A percentile compares a stretch with the other conserved stretches of the same genome.
Conservation (phyloP, 2,113 vertebrate species). For the Etheostoma spectabile region DNA sequence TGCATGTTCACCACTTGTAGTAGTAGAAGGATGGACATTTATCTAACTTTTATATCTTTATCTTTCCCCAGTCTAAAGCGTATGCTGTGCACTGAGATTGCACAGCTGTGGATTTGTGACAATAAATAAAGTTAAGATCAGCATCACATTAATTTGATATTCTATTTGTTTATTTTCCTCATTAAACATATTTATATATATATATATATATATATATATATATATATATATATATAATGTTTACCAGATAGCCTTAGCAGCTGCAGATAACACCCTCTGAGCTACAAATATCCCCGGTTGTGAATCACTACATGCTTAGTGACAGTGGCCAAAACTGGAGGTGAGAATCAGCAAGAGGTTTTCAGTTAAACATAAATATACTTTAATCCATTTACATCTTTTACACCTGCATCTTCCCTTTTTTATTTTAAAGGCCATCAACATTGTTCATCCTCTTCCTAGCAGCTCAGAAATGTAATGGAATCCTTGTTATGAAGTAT, state of each 20-base stretch:
- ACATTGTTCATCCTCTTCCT: conserved; percentile 1
- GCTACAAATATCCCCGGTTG: background rate
- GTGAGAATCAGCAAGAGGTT: background rate
- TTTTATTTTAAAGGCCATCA: background rate
- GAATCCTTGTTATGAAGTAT: conserved; percentile 68
- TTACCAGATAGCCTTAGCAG: background rate
- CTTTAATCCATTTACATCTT: background rate
- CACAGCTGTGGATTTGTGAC: background rate
- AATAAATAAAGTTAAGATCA: background rate
- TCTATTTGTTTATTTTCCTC: background rate
- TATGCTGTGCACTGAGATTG: too few species aligned
- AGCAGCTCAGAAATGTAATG: conserved; percentile 46
- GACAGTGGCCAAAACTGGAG: background rate
- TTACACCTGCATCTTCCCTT: background rate
- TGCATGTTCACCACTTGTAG: background rate
- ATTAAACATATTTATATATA: background rate
- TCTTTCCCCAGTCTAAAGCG: too few species aligned
- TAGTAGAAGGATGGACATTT: background rate
- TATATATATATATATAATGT: background rate
- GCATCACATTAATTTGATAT: background rate
- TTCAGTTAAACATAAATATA: background rate
- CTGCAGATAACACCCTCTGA: background rate
- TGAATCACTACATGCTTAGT: background rate
- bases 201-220: background rate
- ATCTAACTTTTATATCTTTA: background rate